Evolutionary conservation across 2,888 invertebrate species (phyloP), one percentile per base, ranked within the genome.

Genomic region (Ligdia adustata): DNA sequence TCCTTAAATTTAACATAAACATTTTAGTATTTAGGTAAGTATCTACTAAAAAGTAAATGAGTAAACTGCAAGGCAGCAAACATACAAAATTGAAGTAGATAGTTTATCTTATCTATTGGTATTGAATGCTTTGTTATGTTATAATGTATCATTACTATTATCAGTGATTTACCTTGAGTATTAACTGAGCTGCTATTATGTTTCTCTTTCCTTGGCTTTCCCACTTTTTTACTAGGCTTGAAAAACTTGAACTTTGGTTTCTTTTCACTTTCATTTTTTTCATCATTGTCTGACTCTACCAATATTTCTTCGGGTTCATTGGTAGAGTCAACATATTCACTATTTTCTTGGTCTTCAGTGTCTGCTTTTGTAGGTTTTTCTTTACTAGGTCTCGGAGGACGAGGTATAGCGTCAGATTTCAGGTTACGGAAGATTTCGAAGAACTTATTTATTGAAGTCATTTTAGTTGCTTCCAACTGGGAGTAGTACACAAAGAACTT

Each of bases 371-470:
- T 55, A n/a, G 58, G 63, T 9, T 60, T 49, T 13, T 39, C 42
- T 38, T 43, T 57, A 22, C 56, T 57, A 18, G 72, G 64, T 26
- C 91, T 75, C 0, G 92, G 91, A 3, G 91, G 76, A 59, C 82
- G 82, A 0, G 91, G 91, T 24, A 85, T 78, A 4, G 92, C 91
- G 56, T 92, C 92, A 1, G 91, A 81, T 53, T 90, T 91, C 20
- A 92, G 55, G 45, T 86, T 81, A 27, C 82, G 78, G 53, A 91
- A 82, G 44, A 82, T 76, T 49, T 88, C 84, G 33, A 82, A 64
- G 38, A 88, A 59, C 65, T 78, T 85, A 44, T 69, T 66, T 34
- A 78, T 50, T 28, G 64, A 56, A 35, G 72, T 61, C 77, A 75
- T 76, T 39, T 38, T n/a, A n/a, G n/a, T n/a, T n/a, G n/a, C n/a